Base-by-base conservation (phyloP, 2,797 vertebrate species). In the Lycodopsis pacificus region DNA sequence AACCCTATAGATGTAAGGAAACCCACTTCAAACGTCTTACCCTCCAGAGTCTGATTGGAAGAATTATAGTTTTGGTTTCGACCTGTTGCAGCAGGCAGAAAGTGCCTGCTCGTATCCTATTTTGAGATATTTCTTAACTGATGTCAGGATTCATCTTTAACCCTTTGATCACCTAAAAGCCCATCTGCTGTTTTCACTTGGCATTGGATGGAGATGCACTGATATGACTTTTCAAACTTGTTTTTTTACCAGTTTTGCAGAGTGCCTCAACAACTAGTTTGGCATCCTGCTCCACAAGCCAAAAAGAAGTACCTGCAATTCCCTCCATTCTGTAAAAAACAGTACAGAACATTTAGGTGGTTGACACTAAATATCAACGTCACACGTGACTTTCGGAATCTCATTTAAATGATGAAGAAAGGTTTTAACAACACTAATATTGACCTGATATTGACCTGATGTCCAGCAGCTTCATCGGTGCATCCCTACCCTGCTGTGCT, bases 141-240 rank as follows among this genome's bases (percentile, higher is more conserved):
- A 89, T 79, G 80, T 87, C 74, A 79, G 74, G 40, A 25, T 71
- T 76, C 40, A 46, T 80, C 22, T n/a, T 65, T 20, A 48, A 76
- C 61, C 46, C 40, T 63, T 65, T 38, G 13, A 65, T n/a, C 64
- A 64, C 46, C 44, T 53, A 15, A 65, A 72, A 32, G 17, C 14
- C 34, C 25, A 32, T 56, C 15, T 42, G 30, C 51, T 42, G 32
- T 49, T 63, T 59, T 51, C 1, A 14, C 13, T 65, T 32, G 30
- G 19, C 58, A 15, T 8, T 64, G 57, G 51, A 36, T 20, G 40
- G 25, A 63, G 65, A 73, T 75, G 56, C 80, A 73, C 56, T 64
- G 42, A 58, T 42, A 7, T 22, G 10, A 19, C 27, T 17, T 19
- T 25, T 71, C 51, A 25, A 7, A 11, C 48, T 42, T 48, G 3